Conservation (phyloP, 2,113 vertebrate genomes). For the Mastomys natalensis region DNA sequence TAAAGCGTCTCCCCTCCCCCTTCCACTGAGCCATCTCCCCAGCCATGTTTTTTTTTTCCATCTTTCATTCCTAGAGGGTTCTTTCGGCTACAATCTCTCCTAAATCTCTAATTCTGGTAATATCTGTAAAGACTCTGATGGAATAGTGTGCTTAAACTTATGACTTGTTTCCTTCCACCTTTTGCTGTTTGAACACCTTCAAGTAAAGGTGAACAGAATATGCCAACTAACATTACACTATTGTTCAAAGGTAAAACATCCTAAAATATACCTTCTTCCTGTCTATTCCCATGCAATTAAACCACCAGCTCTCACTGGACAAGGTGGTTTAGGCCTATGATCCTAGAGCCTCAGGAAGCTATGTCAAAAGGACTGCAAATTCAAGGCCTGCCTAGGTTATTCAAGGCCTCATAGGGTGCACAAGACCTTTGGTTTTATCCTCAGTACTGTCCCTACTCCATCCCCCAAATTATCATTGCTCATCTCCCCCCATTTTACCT, state of each 20-base stretch:
- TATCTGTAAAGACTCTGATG: not conserved
- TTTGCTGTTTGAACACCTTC: not conserved
- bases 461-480: not conserved
- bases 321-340: not conserved
- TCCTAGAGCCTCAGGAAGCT: not conserved
- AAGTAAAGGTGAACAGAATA: constrained; percentile 11
- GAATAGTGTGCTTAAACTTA: not conserved
- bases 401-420: not conserved
- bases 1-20: too few species aligned
- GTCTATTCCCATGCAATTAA: not conserved
- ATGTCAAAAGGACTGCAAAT: not conserved
- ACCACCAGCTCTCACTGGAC: not conserved
- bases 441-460: not conserved
- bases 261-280: not conserved
- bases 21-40: not conserved
- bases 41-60: not conserved
- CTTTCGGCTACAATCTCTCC: not conserved
- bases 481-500: not conserved
- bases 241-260: not conserved
- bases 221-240: not conserved
- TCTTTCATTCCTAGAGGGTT: constrained; percentile 30
- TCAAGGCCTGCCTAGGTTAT: not conserved
- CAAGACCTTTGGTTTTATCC: not conserved
- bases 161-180: not conserved
- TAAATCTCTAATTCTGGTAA: not conserved